Evolutionary conservation across 2,888 invertebrate species (phyloP).

Genomic region (Caenorhabditis zanzibari): DNA sequence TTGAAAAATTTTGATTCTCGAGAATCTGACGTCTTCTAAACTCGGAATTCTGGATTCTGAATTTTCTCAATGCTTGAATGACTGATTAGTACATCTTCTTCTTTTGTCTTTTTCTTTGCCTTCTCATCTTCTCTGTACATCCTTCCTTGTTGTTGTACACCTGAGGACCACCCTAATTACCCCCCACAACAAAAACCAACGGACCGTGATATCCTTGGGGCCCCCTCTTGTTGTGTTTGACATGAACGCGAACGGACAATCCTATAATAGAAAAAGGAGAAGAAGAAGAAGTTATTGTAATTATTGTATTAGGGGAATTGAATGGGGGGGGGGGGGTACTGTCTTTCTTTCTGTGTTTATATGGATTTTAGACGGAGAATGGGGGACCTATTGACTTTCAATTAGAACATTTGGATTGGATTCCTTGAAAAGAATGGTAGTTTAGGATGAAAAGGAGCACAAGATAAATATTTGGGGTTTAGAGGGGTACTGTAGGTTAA

Average conservation of each 20-base stretch:
- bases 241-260: neutral
- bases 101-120: neutral
- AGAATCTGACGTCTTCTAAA: slow-evolving; percentile 3
- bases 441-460: too few relatives aligned
- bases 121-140: neutral
- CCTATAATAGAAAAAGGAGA: neutral
- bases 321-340: neutral
- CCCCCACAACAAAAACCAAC: slow-evolving; percentile 26
- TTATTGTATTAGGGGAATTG: neutral
- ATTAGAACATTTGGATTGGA: too few relatives aligned
- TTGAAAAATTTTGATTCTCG: neutral
- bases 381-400: neutral
- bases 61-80: slow-evolving; percentile 21
- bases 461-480: too few relatives aligned
- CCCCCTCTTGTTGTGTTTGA: neutral
- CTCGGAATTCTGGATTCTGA: neutral
- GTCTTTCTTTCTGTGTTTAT: neutral
- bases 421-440: too few relatives aligned
- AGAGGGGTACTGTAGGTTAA: too few relatives aligned
- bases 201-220: slow-evolving; percentile 45
- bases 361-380: neutral
- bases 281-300: slow-evolving; percentile 1
- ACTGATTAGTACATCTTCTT: slow-evolving; percentile 17
- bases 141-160: too few relatives aligned
- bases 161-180: neutral